Evolutionary conservation across 2,888 invertebrate genomes (phyloP), one percentile per base, ranked within the genome.

Genomic region (Scrobipalpa atriplicella): DNA sequence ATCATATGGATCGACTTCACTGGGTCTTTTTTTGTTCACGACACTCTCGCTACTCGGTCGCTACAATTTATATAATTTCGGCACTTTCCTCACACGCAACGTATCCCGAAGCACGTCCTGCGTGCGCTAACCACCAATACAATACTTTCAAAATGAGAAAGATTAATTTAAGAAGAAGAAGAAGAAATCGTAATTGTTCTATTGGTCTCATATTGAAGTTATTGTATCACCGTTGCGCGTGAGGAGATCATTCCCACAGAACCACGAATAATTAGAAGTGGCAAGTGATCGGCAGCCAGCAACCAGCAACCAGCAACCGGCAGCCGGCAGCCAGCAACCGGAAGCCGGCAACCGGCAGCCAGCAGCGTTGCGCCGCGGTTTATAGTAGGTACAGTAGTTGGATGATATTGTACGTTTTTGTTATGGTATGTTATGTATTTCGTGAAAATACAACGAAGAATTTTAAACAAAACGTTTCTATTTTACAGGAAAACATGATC

Each of bases 41-140:
- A 3, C 29, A 5, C 29, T 29, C 29, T 5, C 29, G 29, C 29
- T 29, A 29, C 5, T 29, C 29, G 2, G 29, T 29, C 29, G 29
- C 29, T 29, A 29, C 29, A 29, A 29, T 29, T n/a, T 29, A n/a
- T 16, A n/a, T 47, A 13, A 43, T 13, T 16, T 16, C 16, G n/a
- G 2, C 9, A 16, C n/a, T 47, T 16, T n/a, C 3, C 8, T 58
- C 58, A 58, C 21, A 58, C 36, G 36, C 58, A 58, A 36, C 58
- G 36, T 36, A 58, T 21, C 58, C 2, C 8, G n/a, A n/a, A n/a
- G 29, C 36, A 58, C 58, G 58, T 21, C 58, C 58, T 29, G 58
- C 58, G 58, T 58, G 58, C 7, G 29, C 29, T 29, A 29, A 29
- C 21, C 11, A 13, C 11, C 0, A n/a, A 16, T 16, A 47, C 47